Evolutionary conservation across 2,113 vertebrate species (phyloP), one percentile per base, ranked within the genome.

Genomic region (Tichodroma muraria): DNA sequence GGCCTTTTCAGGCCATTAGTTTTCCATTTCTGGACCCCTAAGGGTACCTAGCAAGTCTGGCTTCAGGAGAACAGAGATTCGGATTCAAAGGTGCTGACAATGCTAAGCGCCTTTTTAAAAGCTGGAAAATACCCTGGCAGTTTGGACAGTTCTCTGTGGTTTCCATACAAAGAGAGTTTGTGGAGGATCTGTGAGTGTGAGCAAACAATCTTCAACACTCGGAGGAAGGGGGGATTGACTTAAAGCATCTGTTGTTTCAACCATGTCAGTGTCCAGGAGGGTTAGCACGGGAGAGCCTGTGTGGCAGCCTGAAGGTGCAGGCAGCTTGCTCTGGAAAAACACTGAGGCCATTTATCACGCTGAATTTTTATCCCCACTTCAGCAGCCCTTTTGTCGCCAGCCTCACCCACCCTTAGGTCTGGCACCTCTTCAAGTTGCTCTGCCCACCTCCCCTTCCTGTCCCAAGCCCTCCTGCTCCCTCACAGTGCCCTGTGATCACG

Each of bases 401-500:
- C 28, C 57, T 68, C 66, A 47, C 50, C 68, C 8, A 27, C 56
- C 53, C 57, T 71, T 76, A 13, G 47, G 59, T 37, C 76, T 54
- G 44, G 37, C 31, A 4, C 13, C 61, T 73, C 49, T 45, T 20
- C 18, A 12, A 42, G 42, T 3, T 45, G 54, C 59, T 33, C 33
- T 33, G 2, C 40, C 30, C 64, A 18, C 23, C 11, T n/a, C 17
- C 49, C 19, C 30, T 24, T 40, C 66, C 45, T 1, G 0, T 24
- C n/a, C 31, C 1, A 3, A 71, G 20, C 38, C 44, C 30, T 40
- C 33, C 53, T 6, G 31, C 30, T 50, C 30, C 53, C 63, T 20
- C 52, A 15, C 18, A 16, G 35, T 3, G 3, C 23, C 69, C 50
- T 2, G 5, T 1, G 20, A 24, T 47, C 1, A 0, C 0, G 0